Percentiles rank a stretch among this genome's conserved stretches.
Evolutionary conservation across 92 coral and sea anemone genomes (phyloP).

Genomic region (Zoanthus solanderi): DNA sequence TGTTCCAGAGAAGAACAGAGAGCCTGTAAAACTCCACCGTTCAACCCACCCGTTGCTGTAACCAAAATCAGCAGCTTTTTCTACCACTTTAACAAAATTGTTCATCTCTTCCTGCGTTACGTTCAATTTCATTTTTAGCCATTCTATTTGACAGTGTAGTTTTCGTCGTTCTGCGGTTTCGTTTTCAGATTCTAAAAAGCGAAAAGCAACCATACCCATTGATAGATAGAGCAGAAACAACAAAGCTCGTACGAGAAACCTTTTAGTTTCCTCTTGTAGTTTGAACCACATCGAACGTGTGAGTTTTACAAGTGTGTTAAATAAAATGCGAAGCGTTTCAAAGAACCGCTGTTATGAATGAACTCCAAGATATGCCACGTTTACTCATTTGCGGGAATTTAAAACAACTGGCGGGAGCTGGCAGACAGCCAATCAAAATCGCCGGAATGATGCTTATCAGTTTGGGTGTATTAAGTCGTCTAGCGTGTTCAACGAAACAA

Average conservation of each 20-base stretch:
- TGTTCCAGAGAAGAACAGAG: constrained; percentile 94
- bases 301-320: neutral
- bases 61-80: constrained; percentile 76
- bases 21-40: constrained; percentile 92
- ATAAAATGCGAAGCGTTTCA: neutral
- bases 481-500: neutral
- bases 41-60: constrained; percentile 80
- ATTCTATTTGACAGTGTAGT: constrained; percentile 63
- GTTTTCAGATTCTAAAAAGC: constrained; percentile 74
- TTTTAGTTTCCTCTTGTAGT: constrained; percentile 74
- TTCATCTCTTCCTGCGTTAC: constrained; percentile 73
- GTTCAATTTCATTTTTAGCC: constrained; percentile 66
- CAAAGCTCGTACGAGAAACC: constrained; percentile 69
- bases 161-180: constrained; percentile 62
- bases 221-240: constrained; percentile 71
- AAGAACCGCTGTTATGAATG: constrained; percentile 13
- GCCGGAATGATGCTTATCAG: neutral
- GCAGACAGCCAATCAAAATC: neutral
- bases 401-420: constrained; percentile 19
- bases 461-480: neutral
- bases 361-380: constrained; percentile 27
- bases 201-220: constrained; percentile 81
- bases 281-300: constrained; percentile 22
- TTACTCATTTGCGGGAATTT: constrained; percentile 5
- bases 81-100: constrained; percentile 63